phyloP scores from a whole-genome alignment of 2,113 vertebrate species.

The Alethe castanea region DNA sequence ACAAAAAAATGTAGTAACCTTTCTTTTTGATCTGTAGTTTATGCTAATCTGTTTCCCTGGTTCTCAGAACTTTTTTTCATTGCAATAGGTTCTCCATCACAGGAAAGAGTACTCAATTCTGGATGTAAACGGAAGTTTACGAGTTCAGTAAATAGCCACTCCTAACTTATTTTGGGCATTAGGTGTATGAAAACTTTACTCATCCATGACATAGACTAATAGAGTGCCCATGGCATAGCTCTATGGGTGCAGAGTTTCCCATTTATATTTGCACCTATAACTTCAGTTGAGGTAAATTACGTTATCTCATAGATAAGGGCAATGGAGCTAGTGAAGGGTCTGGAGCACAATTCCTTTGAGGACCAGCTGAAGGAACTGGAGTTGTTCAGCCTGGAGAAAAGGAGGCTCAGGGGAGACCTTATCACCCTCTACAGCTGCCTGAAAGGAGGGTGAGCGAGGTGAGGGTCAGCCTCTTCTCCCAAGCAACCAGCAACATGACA shows the following conservation, averaged over 20 bases:
- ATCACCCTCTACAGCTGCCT: rapidly evolving
- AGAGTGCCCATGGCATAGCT: neutral
- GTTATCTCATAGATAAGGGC: neutral
- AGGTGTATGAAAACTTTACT: neutral
- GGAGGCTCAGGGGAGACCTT: neutral
- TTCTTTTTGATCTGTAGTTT: neutral
- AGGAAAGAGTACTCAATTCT: neutral
- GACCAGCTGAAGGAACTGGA: neutral
- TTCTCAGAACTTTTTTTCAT: neutral
- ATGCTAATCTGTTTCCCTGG: neutral
- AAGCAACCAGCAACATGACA: rapidly evolving
- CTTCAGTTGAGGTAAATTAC: neutral
- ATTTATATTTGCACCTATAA: neutral
- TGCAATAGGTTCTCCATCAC: neutral
- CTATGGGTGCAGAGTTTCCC: neutral
- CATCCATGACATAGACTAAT: neutral
- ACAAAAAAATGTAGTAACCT: neutral
- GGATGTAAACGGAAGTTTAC: neutral
- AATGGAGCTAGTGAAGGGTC: neutral
- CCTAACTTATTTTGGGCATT: neutral
- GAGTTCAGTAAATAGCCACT: neutral
- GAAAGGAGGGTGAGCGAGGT: rapidly evolving
- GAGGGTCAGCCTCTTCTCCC: neutral
- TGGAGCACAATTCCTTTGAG: neutral
- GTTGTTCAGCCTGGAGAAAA: neutral